A percentile compares a stretch with the other conserved stretches of the same genome.
phyloP scores from a whole-genome alignment of 1,140 invertebrate genomes.

The Hyphantria cunea region DNA sequence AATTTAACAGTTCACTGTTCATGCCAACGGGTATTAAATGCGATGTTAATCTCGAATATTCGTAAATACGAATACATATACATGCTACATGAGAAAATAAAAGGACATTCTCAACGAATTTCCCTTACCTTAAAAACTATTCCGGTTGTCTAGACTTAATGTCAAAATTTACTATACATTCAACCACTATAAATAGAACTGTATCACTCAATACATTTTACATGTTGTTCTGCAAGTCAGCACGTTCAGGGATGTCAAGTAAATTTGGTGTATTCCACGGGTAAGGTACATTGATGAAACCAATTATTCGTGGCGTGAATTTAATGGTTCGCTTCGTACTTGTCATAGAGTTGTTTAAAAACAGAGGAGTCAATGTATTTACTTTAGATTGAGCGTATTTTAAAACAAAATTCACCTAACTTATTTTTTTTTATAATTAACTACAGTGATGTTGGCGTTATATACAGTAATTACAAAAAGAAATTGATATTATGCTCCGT shows the following conservation, averaged over 20 bases:
- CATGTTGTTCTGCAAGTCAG: conserved; percentile 2
- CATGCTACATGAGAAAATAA: no score
- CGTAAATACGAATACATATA: no score
- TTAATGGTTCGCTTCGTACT: conserved; percentile 37
- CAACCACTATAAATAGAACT: conserved; percentile 33
- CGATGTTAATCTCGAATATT: no score
- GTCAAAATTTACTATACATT: conserved; percentile 30
- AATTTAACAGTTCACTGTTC: no score
- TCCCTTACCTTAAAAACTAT: conserved; percentile 37
- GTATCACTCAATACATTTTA: conserved; percentile 5
- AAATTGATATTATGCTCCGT: no score
- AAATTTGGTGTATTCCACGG: conserved; percentile 30
- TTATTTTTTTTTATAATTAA: no score
- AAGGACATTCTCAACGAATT: no score
- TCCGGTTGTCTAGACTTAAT: conserved; percentile 33
- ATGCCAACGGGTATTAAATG: no score
- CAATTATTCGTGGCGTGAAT: conserved; percentile 51
- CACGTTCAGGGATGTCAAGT: conserved; percentile 18
- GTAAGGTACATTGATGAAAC: conserved; percentile 43
- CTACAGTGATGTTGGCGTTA: no score
- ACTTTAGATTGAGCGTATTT: conserved; percentile 5
- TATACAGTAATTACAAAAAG: no score
- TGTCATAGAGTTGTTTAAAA: conserved; percentile 33
- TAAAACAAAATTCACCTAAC: no score
- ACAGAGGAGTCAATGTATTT: conserved; percentile 31